These are phyloP conservation scores for Ptiloglossa arizonensis DNA, from an alignment of 1,140 invertebrate species.

Conservation along the genomic window DNA sequence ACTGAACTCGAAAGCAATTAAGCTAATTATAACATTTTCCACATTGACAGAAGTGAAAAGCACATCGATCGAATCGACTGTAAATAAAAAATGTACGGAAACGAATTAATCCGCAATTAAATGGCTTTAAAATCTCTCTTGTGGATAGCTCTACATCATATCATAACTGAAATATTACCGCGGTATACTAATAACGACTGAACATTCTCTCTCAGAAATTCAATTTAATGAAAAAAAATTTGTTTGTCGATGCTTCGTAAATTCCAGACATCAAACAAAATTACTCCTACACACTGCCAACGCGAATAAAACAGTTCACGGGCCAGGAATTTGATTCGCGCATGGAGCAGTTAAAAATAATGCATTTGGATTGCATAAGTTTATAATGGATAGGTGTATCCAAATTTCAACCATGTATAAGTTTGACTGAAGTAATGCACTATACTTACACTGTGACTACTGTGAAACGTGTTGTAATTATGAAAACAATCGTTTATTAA, in stretches of 20 bases:
- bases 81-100: background rate
- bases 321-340: background rate
- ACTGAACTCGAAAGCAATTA: constrained; percentile 9
- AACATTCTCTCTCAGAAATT: background rate
- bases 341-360: background rate
- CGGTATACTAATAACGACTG: background rate
- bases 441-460: background rate
- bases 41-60: background rate
- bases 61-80: background rate
- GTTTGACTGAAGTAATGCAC: background rate
- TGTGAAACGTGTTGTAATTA: background rate
- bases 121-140: background rate
- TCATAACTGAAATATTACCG: background rate
- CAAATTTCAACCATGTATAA: background rate
- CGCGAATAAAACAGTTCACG: background rate
- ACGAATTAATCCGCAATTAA: background rate
- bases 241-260: background rate
- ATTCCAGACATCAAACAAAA: background rate
- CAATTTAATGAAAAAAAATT: background rate
- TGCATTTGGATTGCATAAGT: background rate
- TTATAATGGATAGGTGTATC: background rate
- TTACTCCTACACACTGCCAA: background rate
- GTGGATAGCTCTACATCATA: background rate
- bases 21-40: constrained; percentile 14
- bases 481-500: too few relatives aligned